Percentiles rank a stretch among this genome's conserved stretches.
phyloP scores from a whole-genome alignment of 1,140 invertebrate genomes.

The Pogonus chalceus region DNA sequence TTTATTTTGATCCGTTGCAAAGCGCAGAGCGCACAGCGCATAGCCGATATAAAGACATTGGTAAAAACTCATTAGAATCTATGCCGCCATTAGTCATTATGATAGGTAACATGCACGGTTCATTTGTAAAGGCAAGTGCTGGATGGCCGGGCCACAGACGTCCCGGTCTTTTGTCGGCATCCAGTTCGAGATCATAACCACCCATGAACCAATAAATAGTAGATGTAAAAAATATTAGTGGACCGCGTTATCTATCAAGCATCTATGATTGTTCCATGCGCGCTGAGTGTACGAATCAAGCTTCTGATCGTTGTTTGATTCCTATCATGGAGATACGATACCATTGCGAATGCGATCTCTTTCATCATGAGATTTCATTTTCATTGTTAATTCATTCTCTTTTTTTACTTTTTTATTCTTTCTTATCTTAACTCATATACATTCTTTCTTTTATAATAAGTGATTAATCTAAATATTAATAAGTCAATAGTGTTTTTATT shows the following conservation, averaged over 20 bases:
- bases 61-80: slow-evolving; percentile 6
- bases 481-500: too few relatives aligned
- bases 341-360: too few relatives aligned
- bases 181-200: neutral
- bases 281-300: neutral
- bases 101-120: slow-evolving; percentile 4
- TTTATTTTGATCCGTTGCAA: neutral
- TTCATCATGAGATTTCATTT: too few relatives aligned
- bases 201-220: slow-evolving; percentile 4
- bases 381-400: too few relatives aligned
- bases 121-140: slow-evolving; percentile 1
- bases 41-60: slow-evolving; percentile 5
- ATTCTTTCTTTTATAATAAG: too few relatives aligned
- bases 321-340: too few relatives aligned
- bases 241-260: neutral
- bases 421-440: too few relatives aligned
- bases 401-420: too few relatives aligned
- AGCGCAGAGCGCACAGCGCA: neutral
- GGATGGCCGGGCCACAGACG: neutral
- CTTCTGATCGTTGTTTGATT: neutral
- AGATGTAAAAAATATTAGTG: slow-evolving; percentile 5
- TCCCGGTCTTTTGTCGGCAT: neutral
- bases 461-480: too few relatives aligned
- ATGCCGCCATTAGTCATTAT: slow-evolving; percentile 1
- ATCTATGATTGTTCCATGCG: neutral